Base-by-base conservation (phyloP, 1,140 invertebrate genomes). In the Solenopsis fugax region DNA sequence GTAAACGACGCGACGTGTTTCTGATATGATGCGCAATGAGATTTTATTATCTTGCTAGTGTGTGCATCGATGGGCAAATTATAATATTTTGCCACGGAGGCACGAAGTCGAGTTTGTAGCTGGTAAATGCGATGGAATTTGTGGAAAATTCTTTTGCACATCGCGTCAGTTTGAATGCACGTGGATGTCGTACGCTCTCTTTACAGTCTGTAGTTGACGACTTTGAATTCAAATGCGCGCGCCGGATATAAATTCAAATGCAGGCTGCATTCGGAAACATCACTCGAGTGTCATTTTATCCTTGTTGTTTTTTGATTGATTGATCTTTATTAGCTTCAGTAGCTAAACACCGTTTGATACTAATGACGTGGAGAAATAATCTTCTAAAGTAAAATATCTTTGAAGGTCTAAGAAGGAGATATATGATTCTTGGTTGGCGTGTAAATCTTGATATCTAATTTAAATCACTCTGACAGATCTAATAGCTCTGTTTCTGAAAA, bases 11-110 rank as follows among this genome's bases (percentile, higher is more conserved):
- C 6, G 62, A 48, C 48, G 48, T 12, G 48, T 9, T 72, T 73
- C 58, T 54, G 73, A 56, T 58, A 37, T 34, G 10, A 4, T 41
- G n/a, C 45, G 67, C 67, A 34, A 37, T 73, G 37, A 60, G 58
- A 54, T 45, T 58, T 2, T 13, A 45, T 58, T 76, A 76, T 76
- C 18, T 41, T 18, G 64, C 64, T 1, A 18, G 2, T 9, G 18
- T 37, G 16, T 21, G n/a, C 13, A 13, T 75, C 13, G 72, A 58
- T 58, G n/a, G 16, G 45, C 5, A 41, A 29, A 58, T 41, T 18
- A 12, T 29, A 29, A 29, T 29, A 29, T 18, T 21, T 21, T n/a
- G 37, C n/a, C 4, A 6, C 34, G 7, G 2, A 58, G n/a, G 58
- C 24, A 41, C 2, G 52, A 58, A 21, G 41, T 41, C 1, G 34